A percentile compares a stretch with the other conserved stretches of the same genome.
These are phyloP conservation scores for Ischnura elegans DNA, from an alignment of 2,888 invertebrate species.

Conservation along the genomic window DNA sequence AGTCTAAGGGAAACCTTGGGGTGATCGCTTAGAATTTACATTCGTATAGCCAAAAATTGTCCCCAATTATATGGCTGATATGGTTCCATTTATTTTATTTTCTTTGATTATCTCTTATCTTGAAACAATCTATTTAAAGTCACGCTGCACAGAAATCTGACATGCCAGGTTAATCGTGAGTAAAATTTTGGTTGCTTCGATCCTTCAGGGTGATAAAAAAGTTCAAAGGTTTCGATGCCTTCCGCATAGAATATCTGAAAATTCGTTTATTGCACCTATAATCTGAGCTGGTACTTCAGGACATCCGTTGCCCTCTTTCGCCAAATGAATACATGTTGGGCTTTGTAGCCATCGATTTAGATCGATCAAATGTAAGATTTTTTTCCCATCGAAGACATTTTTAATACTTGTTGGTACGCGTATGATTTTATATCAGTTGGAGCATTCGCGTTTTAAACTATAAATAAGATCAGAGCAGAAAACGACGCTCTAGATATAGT, in stretches of 20 bases:
- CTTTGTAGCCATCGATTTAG: no score
- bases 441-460: no score
- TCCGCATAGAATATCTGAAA: background rate
- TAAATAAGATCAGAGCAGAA: no score
- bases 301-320: no score
- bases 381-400: no score
- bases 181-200: background rate
- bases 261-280: background rate
- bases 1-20: no score
- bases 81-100: background rate
- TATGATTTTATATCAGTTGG: no score
- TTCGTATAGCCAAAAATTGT: background rate
- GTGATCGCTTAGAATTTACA: background rate
- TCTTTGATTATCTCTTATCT: background rate
- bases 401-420: no score
- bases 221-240: slow-evolving; percentile 6
- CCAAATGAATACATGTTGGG: no score
- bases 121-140: background rate
- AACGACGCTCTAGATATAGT: no score
- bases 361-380: no score
- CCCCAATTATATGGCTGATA: background rate
- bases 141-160: slow-evolving; percentile 20
- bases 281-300: no score
- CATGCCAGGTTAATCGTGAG: background rate
- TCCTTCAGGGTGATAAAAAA: background rate